Conservation (phyloP, 2,888 invertebrate species). For the Meghimatium bilineatum region DNA sequence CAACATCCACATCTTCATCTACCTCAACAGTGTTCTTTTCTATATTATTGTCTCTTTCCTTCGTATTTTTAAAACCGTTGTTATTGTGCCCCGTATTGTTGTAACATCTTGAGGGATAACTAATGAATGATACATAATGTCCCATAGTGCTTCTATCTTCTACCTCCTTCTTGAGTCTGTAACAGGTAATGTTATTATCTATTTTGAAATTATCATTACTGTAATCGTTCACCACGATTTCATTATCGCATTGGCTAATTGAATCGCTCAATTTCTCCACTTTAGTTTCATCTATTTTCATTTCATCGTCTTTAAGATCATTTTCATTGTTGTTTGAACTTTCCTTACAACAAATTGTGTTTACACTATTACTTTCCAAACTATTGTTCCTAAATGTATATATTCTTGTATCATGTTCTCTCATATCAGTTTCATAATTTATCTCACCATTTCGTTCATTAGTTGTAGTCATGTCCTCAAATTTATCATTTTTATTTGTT, state of each 20-base stretch:
- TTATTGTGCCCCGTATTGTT: not conserved
- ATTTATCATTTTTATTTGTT: no score
- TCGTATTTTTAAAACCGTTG: not conserved
- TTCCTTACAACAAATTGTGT: not conserved
- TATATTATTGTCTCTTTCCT: not conserved
- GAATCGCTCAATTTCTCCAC: not conserved
- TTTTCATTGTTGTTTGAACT: not conserved
- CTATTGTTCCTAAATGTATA: no score
- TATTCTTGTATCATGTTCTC: no score
- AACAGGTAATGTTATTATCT: not conserved
- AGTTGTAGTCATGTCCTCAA: no score
- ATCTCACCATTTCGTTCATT: no score
- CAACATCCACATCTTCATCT: no score
- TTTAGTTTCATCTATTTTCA: not conserved
- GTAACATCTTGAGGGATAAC: not conserved
- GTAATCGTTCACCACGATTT: not conserved
- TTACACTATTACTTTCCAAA: not conserved
- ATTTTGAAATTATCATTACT: not conserved
- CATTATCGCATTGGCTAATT: not conserved
- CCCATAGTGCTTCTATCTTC: not conserved
- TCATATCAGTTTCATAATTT: no score
- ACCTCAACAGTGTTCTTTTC: not conserved
- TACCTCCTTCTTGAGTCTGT: not conserved
- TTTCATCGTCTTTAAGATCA: not conserved
- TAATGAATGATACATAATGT: not conserved